A percentile compares a stretch with the other conserved stretches of the same genome.
These are phyloP conservation scores for Macrobrachium nipponense DNA, from an alignment of 1,140 invertebrate species.

Conservation along the genomic window DNA sequence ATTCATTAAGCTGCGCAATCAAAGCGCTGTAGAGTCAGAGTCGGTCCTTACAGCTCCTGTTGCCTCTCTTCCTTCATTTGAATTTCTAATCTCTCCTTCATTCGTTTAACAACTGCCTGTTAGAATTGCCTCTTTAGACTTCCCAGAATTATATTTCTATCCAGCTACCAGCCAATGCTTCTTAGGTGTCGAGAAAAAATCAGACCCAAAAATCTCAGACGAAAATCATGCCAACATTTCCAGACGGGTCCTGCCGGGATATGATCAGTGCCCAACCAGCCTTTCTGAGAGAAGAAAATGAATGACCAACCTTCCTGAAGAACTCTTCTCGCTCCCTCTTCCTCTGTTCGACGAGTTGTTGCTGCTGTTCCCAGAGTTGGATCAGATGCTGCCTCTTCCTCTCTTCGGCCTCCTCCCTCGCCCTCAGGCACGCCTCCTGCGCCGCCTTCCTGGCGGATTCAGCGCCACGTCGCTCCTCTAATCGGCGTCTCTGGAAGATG, in stretches of 20 bases:
- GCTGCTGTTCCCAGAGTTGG: slow-evolving; percentile 54
- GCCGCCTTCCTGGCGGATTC: slow-evolving; percentile 33
- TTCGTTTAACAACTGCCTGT: too few species aligned
- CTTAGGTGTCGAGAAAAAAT: too few species aligned
- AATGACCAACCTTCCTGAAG: slow-evolving; percentile 36
- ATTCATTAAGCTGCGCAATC: too few species aligned
- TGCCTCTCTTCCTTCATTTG: too few species aligned
- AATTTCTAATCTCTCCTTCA: too few species aligned
- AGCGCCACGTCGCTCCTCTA: slow-evolving; percentile 38
- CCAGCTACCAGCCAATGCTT: too few species aligned
- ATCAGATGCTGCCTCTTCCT: slow-evolving; percentile 47
- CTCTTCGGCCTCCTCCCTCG: slow-evolving; percentile 46
- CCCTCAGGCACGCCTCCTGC: slow-evolving; percentile 29
- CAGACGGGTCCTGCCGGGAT: neutral
- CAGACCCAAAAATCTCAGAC: too few species aligned
- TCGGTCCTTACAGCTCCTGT: too few species aligned
- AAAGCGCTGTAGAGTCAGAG: too few species aligned
- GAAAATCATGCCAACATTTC: too few species aligned
- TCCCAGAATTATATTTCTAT: too few species aligned
- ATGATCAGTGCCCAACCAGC: neutral
- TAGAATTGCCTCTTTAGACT: too few species aligned
- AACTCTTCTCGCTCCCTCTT: slow-evolving; percentile 52
- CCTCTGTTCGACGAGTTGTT: slow-evolving; percentile 51
- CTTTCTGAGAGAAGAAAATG: neutral
- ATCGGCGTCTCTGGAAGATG: slow-evolving; percentile 18